Percentiles rank a stretch among this genome's conserved stretches.
Evolutionary conservation across 2,797 vertebrate genomes (phyloP).

Genomic region (Schizopygopsis malacanthus): DNA sequence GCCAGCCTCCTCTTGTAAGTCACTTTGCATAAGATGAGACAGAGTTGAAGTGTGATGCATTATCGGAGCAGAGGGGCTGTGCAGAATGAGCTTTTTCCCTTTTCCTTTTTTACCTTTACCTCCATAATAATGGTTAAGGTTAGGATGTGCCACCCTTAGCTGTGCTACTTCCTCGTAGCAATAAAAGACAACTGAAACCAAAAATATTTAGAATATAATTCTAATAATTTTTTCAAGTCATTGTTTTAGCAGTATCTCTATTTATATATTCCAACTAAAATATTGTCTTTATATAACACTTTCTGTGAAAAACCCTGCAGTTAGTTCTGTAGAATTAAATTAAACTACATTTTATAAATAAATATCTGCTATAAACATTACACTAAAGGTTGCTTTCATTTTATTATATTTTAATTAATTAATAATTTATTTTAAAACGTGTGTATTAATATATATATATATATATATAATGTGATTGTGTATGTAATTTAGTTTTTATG

Average conservation of each 20-base stretch:
- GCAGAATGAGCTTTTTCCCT: slow-evolving; percentile 56
- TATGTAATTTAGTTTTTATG: not conserved
- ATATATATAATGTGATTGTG: not conserved
- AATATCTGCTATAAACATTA: not conserved
- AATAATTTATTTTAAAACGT: too few relatives aligned
- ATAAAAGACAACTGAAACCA: not conserved
- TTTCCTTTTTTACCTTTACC: slow-evolving; percentile 49
- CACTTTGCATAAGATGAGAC: slow-evolving; percentile 85
- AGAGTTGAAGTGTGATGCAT: slow-evolving; percentile 84
- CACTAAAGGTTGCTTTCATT: not conserved
- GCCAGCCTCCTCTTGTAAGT: slow-evolving; percentile 85
- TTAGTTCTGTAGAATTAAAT: not conserved
- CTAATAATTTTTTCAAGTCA: not conserved
- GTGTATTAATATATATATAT: not conserved
- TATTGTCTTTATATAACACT: not conserved
- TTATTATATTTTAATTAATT: not conserved
- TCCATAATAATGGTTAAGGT: slow-evolving; percentile 46
- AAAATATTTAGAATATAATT: not conserved
- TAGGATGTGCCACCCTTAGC: slow-evolving; percentile 41
- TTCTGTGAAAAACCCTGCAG: not conserved
- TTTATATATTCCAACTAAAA: not conserved
- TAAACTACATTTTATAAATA: not conserved
- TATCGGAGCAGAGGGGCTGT: slow-evolving; percentile 65
- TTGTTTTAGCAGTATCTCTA: not conserved
- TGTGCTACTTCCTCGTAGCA: slow-evolving; percentile 1